These are phyloP conservation scores for Agriopis aurantiaria DNA, from an alignment of 2,888 invertebrate species.

Conservation along the genomic window DNA sequence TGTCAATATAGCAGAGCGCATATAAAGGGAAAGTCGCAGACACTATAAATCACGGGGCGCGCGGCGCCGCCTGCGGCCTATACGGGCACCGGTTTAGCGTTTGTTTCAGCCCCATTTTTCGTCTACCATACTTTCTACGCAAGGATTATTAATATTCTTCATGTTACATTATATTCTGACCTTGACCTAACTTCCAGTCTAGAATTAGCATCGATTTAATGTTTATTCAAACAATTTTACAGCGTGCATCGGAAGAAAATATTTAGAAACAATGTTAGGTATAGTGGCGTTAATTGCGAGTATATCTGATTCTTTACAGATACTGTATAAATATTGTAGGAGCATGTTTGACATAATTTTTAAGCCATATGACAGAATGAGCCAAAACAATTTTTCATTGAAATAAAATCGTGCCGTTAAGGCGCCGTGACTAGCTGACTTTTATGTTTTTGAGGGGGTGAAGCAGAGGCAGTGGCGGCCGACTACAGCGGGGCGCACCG, in stretches of 20 bases:
- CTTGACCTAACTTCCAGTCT: conserved; percentile 32
- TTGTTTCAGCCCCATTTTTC: conserved; percentile 34
- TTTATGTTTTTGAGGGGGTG: too few species aligned
- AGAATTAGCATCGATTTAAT: conserved; percentile 30
- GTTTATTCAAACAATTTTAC: conserved; percentile 44
- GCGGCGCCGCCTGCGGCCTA: conserved; percentile 43
- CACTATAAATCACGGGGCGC: conserved; percentile 64
- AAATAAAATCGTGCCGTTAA: too few species aligned
- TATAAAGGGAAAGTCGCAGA: conserved; percentile 62
- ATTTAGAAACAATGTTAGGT: conserved; percentile 12
- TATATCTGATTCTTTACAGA: background rate
- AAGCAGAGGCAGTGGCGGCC: too few species aligned
- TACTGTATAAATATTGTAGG: too few species aligned
- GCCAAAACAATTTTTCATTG: too few species aligned
- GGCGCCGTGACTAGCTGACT: too few species aligned
- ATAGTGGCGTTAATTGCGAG: background rate
- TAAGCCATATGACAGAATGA: too few species aligned
- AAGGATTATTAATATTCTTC: conserved; percentile 9
- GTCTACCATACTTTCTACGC: conserved; percentile 7
- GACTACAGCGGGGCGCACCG: too few species aligned
- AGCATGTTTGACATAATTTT: too few species aligned
- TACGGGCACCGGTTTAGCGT: conserved; percentile 31
- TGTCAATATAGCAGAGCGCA: conserved; percentile 50
- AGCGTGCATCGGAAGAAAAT: conserved; percentile 30
- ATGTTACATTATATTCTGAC: conserved; percentile 16